Evolutionary conservation across 2,113 vertebrate genomes (phyloP).

Genomic region (Rhinopithecus roxellana): DNA sequence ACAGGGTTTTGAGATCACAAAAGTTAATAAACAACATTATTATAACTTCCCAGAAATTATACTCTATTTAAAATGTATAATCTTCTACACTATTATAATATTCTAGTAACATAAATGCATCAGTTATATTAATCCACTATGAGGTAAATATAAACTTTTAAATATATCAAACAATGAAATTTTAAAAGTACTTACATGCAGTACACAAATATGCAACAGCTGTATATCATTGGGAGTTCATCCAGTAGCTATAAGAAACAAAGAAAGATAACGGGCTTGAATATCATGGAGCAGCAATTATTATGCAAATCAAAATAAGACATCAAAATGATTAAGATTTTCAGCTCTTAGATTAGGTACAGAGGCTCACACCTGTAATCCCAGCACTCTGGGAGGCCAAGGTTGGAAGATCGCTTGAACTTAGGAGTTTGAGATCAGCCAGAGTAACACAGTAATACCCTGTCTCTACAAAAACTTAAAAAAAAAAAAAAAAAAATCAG

Average conservation of each 20-base stretch:
- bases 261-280: slow-evolving; percentile 61
- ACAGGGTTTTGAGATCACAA: slow-evolving; percentile 20
- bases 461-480: too few species aligned
- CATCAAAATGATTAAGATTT: slow-evolving; percentile 11
- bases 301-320: slow-evolving; percentile 48
- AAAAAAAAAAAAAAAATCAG: too few species aligned
- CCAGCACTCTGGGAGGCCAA: too few species aligned
- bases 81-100: background rate
- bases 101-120: background rate
- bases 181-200: slow-evolving; percentile 93
- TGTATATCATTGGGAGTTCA: slow-evolving; percentile 99
- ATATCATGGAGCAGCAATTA: background rate
- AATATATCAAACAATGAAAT: slow-evolving; percentile 18
- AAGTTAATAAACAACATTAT: slow-evolving; percentile 42
- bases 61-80: background rate
- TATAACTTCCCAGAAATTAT: background rate
- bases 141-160: slow-evolving; percentile 3
- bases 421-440: too few species aligned
- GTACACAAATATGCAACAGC: slow-evolving; percentile 97
- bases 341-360: background rate
- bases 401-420: too few species aligned
- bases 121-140: slow-evolving; percentile 27
- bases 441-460: too few species aligned
- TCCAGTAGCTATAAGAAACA: slow-evolving; percentile 92
- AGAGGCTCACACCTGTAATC: too few species aligned